Evolutionary conservation across 2,888 invertebrate species (phyloP).

Genomic region (Apodemia hepburni): DNA sequence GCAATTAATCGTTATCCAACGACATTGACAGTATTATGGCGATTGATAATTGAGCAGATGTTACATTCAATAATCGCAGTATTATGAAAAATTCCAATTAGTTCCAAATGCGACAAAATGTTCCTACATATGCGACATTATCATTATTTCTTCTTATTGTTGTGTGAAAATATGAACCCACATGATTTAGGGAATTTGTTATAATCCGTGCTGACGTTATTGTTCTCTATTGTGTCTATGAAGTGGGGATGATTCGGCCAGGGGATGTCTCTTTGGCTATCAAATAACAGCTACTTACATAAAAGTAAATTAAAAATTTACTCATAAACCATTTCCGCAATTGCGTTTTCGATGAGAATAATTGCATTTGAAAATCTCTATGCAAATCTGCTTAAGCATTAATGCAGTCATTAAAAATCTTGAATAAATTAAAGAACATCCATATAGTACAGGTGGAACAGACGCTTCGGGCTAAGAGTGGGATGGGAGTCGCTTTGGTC

Average conservation of each 20-base stretch:
- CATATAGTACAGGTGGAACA: conserved; percentile 62
- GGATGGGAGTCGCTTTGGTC: conserved; percentile 49
- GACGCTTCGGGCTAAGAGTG: conserved; percentile 57
- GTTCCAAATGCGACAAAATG: conserved; percentile 73
- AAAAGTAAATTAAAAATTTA: neutral
- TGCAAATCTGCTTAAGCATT: conserved; percentile 35
- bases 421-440: conserved; percentile 57
- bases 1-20: conserved; percentile 8
- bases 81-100: conserved; percentile 75
- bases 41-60: conserved; percentile 53
- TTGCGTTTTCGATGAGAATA: neutral
- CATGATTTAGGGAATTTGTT: conserved; percentile 76
- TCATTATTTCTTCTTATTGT: conserved; percentile 76
- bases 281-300: neutral
- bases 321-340: neutral
- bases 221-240: conserved; percentile 60
- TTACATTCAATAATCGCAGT: conserved; percentile 58
- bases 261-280: conserved; percentile 39
- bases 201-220: conserved; percentile 70
- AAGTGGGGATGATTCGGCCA: conserved; percentile 46
- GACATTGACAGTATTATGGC: conserved; percentile 5
- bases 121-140: conserved; percentile 71
- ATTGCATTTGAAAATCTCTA: neutral
- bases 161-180: conserved; percentile 71
- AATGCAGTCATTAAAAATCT: conserved; percentile 54